phyloP scores from a whole-genome alignment of 1,140 invertebrate genomes.

The Drosophila mauritiana region DNA sequence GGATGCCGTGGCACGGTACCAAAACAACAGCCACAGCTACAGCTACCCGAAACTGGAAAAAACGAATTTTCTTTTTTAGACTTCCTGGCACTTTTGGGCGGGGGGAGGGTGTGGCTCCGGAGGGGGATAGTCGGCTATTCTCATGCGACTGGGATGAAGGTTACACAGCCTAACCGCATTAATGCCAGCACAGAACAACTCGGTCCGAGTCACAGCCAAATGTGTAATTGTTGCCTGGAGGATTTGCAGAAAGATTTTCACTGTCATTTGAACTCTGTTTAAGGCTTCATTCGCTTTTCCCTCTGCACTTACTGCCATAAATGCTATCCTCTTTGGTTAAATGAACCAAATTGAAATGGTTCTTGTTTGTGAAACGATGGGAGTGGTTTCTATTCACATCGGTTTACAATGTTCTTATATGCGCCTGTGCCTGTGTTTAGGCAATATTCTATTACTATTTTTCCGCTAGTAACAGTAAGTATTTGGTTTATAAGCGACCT shows the following conservation, averaged over 20 bases:
- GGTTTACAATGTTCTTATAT: neutral
- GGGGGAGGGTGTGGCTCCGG: neutral
- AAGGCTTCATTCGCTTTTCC: slow-evolving; percentile 43
- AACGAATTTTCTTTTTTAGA: slow-evolving; percentile 45
- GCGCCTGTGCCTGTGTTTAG: no score
- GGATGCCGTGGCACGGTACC: slow-evolving; percentile 23
- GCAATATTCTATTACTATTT: no score
- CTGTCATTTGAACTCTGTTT: slow-evolving; percentile 61
- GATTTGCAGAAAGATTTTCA: slow-evolving; percentile 67
- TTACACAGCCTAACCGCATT: slow-evolving; percentile 68
- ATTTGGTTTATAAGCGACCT: no score
- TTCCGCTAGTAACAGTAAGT: no score
- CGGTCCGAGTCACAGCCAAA: slow-evolving; percentile 20
- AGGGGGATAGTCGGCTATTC: slow-evolving; percentile 13
- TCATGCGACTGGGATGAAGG: slow-evolving; percentile 47
- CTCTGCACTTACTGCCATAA: slow-evolving; percentile 19
- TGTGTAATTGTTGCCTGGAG: slow-evolving; percentile 65
- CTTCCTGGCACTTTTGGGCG: slow-evolving; percentile 55
- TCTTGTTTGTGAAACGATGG: slow-evolving; percentile 3
- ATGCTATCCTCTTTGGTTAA: slow-evolving; percentile 14
- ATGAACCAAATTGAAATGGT: slow-evolving; percentile 37
- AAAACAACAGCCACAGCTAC: slow-evolving; percentile 35
- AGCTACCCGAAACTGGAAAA: slow-evolving; percentile 33
- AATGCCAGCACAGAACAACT: slow-evolving; percentile 43
- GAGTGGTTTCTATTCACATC: neutral